These are phyloP conservation scores for Drosophila borealis DNA, from an alignment of 2,888 invertebrate species.

Conservation along the genomic window DNA sequence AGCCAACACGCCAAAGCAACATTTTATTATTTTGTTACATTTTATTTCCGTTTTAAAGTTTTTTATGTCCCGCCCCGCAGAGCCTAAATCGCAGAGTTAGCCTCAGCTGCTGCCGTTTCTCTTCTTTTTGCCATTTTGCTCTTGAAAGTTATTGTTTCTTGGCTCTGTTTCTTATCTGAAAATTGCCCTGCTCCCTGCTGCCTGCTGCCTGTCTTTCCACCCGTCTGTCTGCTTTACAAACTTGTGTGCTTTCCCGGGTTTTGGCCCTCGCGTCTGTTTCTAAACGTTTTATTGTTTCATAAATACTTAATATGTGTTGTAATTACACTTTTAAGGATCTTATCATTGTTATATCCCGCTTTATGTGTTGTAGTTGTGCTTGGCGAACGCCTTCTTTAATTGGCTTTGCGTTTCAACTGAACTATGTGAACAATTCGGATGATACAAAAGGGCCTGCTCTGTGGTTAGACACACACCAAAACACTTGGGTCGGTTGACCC, in stretches of 20 bases:
- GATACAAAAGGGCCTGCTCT: constrained; percentile 31
- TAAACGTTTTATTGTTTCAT: constrained; percentile 78
- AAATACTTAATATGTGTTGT: constrained; percentile 78
- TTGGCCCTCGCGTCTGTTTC: neutral
- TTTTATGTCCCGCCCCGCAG: constrained; percentile 34
- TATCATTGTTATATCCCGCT: constrained; percentile 43
- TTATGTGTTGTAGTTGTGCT: constrained; percentile 6
- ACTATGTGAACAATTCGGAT: constrained; percentile 37
- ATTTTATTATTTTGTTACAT: constrained; percentile 77
- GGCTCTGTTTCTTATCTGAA: constrained; percentile 19
- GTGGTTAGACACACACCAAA: constrained; percentile 47
- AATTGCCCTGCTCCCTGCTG: neutral
- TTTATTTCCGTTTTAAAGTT: constrained; percentile 74
- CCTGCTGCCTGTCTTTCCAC: neutral
- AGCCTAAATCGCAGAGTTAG: constrained; percentile 37
- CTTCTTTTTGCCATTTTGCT: constrained; percentile 11
- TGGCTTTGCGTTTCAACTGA: constrained; percentile 37
- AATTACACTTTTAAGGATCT: constrained; percentile 70
- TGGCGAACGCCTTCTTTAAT: constrained; percentile 17
- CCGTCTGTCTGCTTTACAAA: neutral
- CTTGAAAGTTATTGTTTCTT: constrained; percentile 57
- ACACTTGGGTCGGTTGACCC: constrained; percentile 39
- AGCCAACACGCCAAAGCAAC: constrained; percentile 41
- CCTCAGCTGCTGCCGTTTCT: neutral
- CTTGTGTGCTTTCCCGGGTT: neutral